phyloP scores from a whole-genome alignment of 2,797 vertebrate species.

The Enteromius anoplus region DNA sequence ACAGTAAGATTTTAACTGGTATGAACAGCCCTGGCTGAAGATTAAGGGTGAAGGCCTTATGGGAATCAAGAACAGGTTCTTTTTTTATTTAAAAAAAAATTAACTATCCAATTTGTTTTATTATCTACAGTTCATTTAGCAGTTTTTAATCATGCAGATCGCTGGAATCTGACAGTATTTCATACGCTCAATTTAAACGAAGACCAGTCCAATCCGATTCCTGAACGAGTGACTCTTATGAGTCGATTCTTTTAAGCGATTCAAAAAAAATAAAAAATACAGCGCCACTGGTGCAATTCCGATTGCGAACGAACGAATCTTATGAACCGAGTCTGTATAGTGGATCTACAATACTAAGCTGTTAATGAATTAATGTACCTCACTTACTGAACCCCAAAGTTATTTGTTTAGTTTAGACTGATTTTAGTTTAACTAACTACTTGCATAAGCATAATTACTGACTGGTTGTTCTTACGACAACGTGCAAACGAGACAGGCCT shows the following conservation, averaged over 20 bases:
- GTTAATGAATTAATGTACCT: background rate
- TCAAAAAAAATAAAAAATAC: background rate
- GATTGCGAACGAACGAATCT: background rate
- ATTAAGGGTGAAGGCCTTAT: constrained; percentile 9
- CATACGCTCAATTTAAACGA: background rate
- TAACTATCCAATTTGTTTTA: background rate
- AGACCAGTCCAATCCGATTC: background rate
- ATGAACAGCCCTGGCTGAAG: background rate
- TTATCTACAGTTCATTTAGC: background rate
- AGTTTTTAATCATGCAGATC: background rate
- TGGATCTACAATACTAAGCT: background rate
- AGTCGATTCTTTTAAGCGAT: background rate
- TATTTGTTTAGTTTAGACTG: background rate
- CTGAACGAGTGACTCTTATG: background rate
- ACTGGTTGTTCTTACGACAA: background rate
- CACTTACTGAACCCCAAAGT: background rate
- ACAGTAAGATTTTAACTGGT: background rate
- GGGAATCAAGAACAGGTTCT: background rate
- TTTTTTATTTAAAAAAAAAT: background rate
- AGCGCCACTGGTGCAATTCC: background rate
- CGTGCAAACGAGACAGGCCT: constrained; percentile 1
- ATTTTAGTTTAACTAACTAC: background rate
- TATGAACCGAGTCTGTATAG: background rate
- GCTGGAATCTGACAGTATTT: background rate
- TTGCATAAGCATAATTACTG: background rate